Percentiles rank a stretch among this genome's conserved stretches.
Conservation (phyloP, 1,140 invertebrate genomes). For the Brachionus paranguensis region DNA sequence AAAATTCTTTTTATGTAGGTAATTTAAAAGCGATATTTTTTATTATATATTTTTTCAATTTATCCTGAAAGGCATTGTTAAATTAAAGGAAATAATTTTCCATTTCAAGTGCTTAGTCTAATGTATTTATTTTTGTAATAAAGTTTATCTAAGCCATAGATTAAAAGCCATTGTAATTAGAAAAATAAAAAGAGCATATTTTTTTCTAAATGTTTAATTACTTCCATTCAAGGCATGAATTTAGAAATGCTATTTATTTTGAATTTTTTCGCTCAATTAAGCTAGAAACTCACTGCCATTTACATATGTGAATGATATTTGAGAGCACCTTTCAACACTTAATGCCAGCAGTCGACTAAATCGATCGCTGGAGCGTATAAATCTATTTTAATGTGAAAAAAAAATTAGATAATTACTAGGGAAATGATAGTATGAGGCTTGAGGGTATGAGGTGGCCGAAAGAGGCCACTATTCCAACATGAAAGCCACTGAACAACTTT, state of each 20-base stretch:
- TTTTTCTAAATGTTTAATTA: not conserved
- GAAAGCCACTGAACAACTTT: constrained; percentile 43
- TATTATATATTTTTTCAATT: not conserved
- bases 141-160: not conserved
- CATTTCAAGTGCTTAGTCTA: not conserved
- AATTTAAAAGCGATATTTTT: not conserved
- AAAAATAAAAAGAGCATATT: not conserved
- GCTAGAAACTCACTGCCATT: not conserved
- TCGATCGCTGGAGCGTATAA: not conserved
- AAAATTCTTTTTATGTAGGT: not conserved
- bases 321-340: not conserved
- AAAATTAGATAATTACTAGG: constrained; percentile 45
- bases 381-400: not conserved
- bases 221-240: not conserved
- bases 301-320: not conserved
- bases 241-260: not conserved
- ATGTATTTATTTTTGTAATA: not conserved
- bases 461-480: constrained; percentile 56
- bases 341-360: not conserved
- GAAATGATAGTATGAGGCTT: constrained; percentile 50
- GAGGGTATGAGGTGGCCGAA: constrained; percentile 56
- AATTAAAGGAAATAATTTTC: not conserved
- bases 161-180: not conserved
- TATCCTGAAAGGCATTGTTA: not conserved
- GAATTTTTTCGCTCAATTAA: not conserved